phyloP scores from a whole-genome alignment of 1,140 invertebrate genomes.

The Drosophila takahashii region DNA sequence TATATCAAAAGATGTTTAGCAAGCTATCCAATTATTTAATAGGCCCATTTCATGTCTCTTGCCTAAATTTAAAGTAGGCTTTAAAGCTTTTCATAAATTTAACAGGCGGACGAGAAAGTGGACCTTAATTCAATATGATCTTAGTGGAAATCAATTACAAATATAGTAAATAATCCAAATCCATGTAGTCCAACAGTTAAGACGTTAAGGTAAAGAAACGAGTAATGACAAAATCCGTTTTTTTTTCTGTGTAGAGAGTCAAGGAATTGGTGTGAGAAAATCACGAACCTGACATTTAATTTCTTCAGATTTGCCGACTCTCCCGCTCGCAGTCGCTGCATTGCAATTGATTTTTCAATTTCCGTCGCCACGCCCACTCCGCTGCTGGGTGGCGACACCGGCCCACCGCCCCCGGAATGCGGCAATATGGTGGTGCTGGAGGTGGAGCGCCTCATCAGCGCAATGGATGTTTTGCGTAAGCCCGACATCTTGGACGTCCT shows the following conservation, averaged over 20 bases:
- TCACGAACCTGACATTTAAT: constrained; percentile 51
- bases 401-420: constrained; percentile 9
- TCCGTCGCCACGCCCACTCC: constrained; percentile 67
- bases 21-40: no score
- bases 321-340: constrained; percentile 48
- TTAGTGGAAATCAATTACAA: no score
- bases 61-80: no score
- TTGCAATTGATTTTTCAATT: constrained; percentile 80
- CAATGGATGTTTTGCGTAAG: constrained; percentile 65
- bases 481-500: constrained; percentile 60
- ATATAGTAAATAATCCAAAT: no score
- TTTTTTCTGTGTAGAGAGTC: neutral
- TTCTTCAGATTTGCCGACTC: constrained; percentile 30
- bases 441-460: constrained; percentile 72
- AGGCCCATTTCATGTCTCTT: no score
- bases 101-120: no score
- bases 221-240: neutral
- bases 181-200: no score
- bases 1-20: no score
- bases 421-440: constrained; percentile 48
- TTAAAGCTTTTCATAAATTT: no score
- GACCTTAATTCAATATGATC: no score
- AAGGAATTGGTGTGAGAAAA: constrained; percentile 14
- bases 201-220: no score
- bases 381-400: constrained; percentile 37